Base-by-base conservation (phyloP, 2,797 vertebrate species). In the Malurus leucopterus region DNA sequence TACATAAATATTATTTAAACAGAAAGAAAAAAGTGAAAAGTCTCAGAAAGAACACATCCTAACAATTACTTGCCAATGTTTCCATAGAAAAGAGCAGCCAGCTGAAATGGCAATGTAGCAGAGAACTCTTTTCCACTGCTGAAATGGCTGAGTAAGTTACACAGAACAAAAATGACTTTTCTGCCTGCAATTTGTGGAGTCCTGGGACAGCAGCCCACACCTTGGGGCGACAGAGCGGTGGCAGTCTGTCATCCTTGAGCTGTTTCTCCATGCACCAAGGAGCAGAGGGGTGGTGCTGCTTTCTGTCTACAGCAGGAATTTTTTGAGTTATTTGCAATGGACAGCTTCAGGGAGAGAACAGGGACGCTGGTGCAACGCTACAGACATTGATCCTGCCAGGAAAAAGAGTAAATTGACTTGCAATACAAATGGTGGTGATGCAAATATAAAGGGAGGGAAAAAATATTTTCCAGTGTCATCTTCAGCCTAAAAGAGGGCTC, bases 301-400 rank as follows among this genome's bases (percentile, higher is more conserved):
- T 79, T 88, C 80, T 76, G 55, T 63, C 73, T 86, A 8, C 1
- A 7, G 58, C 46, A 67, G 57, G 83, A 65, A 30, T 70, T 58
- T 68, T 78, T 75, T 88, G 11, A 90, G 94, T 95, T 95, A 85
- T 95, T 95, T 93, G 94, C 85, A 64, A 13, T 54, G 87, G 81
- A 88, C 79, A 73, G 79, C 22, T 65, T 1, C 1, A 17, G 57
- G 75, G 68, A 93, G 92, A 91, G 69, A 53, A 58, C 27, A 17
- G 43, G n/a, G 68, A 83, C 44, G 63, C 44, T 41, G 53, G 59
- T 85, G 90, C 62, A 83, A 55, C 58, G 74, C 82, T 90, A 32
- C 70, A 81, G 32, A 32, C 88, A 86, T 93, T 85, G 95, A 95
- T 95, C 79, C 90, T 64, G 83, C 64, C 75, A 80, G 61, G 88